phyloP scores from a whole-genome alignment of 2,888 invertebrate genomes.

The Noctua janthe region DNA sequence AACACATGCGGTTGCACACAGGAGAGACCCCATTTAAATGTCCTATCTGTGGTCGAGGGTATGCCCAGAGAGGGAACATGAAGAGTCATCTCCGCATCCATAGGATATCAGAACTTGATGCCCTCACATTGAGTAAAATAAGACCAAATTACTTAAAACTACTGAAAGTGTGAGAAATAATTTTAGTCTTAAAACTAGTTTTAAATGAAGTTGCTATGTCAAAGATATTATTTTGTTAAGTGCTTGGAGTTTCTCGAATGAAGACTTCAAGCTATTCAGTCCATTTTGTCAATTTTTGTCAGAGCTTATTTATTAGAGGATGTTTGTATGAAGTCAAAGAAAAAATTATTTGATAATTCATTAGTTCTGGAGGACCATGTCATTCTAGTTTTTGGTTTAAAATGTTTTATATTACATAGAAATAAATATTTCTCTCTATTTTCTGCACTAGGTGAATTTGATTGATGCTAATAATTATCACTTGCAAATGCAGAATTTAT shows the following conservation, averaged over 20 bases:
- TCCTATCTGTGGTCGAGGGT: conserved; percentile 86
- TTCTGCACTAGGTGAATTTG: background rate
- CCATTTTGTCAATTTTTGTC: conserved; percentile 25
- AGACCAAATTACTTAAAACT: conserved; percentile 84
- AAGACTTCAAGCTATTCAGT: background rate
- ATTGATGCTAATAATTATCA: background rate
- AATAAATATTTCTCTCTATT: conserved; percentile 11
- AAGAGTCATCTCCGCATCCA: conserved; percentile 87
- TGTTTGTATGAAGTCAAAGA: background rate
- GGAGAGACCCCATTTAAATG: conserved; percentile 89
- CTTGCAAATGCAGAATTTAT: background rate
- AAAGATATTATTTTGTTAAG: conserved; percentile 45
- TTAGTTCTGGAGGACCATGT: conserved; percentile 1
- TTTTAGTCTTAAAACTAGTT: conserved; percentile 18
- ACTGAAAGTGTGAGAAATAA: conserved; percentile 73
- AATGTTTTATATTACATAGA: background rate
- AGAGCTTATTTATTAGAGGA: conserved; percentile 29
- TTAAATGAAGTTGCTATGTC: conserved; percentile 20
- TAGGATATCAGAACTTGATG: conserved; percentile 82
- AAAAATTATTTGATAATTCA: background rate
- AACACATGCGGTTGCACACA: conserved; percentile 88
- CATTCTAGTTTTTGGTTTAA: background rate
- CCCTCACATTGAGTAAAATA: conserved; percentile 80
- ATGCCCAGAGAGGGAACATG: conserved; percentile 88
- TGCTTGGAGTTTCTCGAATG: conserved; percentile 4